Evolutionary conservation across 2,888 invertebrate species (phyloP).

Genomic region (Acrobasis consociella): DNA sequence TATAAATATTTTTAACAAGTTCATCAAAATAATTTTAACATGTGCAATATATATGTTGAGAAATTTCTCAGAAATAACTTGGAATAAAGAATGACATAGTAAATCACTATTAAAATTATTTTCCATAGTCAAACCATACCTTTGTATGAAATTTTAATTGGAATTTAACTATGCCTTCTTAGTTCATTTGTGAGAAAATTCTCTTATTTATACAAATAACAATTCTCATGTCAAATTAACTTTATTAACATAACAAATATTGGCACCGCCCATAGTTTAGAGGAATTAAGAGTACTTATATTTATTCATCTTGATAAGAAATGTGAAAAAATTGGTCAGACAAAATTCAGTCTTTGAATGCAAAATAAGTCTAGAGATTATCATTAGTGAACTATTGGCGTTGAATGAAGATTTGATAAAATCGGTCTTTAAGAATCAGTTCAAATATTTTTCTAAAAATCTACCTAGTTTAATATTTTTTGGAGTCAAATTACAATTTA

Average conservation of each 20-base stretch:
- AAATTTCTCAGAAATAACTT: background rate
- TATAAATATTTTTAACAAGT: conserved; percentile 15
- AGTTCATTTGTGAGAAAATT: background rate
- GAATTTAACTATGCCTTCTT: no score
- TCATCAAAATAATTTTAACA: conserved; percentile 6
- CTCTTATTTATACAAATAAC: background rate
- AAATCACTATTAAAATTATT: no score
- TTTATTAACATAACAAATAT: background rate
- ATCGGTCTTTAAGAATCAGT: background rate
- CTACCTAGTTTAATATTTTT: background rate
- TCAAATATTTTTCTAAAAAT: conserved; percentile 1
- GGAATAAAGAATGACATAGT: background rate
- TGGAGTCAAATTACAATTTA: background rate
- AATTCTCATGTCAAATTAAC: background rate
- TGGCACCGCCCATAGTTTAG: conserved; percentile 17
- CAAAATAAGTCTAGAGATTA: conserved; percentile 32
- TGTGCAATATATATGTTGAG: background rate
- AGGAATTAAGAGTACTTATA: background rate
- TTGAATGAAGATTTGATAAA: conserved; percentile 2
- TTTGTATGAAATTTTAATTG: no score
- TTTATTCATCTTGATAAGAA: conserved; percentile 1
- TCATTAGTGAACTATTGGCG: conserved; percentile 26
- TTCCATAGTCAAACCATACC: no score
- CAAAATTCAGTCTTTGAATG: conserved; percentile 47
- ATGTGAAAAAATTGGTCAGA: conserved; percentile 37